These are phyloP conservation scores for Fratercula arctica DNA, from an alignment of 2,797 vertebrate genomes.

Conservation along the genomic window DNA sequence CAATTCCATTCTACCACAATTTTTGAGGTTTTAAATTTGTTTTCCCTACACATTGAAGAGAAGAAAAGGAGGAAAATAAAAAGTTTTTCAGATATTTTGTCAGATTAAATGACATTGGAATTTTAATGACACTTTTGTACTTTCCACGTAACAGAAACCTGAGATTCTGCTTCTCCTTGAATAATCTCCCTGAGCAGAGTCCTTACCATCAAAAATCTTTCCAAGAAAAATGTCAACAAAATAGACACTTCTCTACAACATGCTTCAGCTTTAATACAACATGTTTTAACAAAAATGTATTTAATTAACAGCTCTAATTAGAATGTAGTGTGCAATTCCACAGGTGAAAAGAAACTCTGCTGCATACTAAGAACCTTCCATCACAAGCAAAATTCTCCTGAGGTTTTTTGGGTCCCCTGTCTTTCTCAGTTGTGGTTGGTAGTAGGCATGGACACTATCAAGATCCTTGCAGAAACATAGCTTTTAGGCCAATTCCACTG, in stretches of 20 bases:
- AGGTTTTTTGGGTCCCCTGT: not conserved
- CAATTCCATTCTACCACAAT: not conserved
- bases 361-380: not conserved
- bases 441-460: not conserved
- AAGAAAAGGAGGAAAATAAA: not conserved
- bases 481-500: not conserved
- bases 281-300: constrained; percentile 9
- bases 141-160: not conserved
- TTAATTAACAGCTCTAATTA: constrained; percentile 28
- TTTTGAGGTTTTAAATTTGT: not conserved
- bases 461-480: not conserved
- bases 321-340: not conserved
- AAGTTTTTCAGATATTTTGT: not conserved
- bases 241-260: not conserved
- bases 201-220: not conserved
- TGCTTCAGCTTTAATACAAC: constrained; percentile 1
- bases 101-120: not conserved
- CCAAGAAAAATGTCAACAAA: not conserved
- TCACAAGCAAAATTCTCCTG: not conserved
- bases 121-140: not conserved
- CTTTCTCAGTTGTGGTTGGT: not conserved
- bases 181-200: not conserved
- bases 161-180: not conserved
- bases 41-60: not conserved
- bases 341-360: constrained; percentile 18